Percentiles rank a stretch among this genome's conserved stretches.
Evolutionary conservation across 1,140 invertebrate species (phyloP).

Genomic region (Vanessa atalanta): DNA sequence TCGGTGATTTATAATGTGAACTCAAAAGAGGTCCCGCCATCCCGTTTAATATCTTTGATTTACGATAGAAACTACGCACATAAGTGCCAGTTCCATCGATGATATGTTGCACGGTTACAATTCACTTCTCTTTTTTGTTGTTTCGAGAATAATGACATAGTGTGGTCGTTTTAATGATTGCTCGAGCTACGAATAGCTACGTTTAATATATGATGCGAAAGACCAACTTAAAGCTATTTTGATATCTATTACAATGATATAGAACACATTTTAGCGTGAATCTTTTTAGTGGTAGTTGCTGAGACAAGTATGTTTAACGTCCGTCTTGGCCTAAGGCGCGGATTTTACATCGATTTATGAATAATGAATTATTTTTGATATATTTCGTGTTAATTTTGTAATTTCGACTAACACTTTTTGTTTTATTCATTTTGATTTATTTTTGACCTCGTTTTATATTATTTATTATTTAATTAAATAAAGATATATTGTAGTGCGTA

Average conservation of each 20-base stretch:
- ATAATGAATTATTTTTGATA: slow-evolving; percentile 24
- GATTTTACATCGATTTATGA: slow-evolving; percentile 25
- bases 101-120: slow-evolving; percentile 74
- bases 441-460: neutral
- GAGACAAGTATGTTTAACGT: slow-evolving; percentile 20
- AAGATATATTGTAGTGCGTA: neutral
- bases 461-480: slow-evolving; percentile 3
- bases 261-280: neutral
- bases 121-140: slow-evolving; percentile 70
- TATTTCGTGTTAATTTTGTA: slow-evolving; percentile 19
- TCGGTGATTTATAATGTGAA: slow-evolving; percentile 78
- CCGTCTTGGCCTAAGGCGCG: slow-evolving; percentile 21
- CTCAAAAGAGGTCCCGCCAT: slow-evolving; percentile 78
- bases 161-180: slow-evolving; percentile 69
- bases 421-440: slow-evolving; percentile 18
- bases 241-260: slow-evolving; percentile 8
- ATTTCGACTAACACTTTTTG: slow-evolving; percentile 18
- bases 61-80: slow-evolving; percentile 76
- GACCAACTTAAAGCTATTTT: neutral
- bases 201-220: slow-evolving; percentile 21
- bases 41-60: slow-evolving; percentile 80
- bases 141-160: slow-evolving; percentile 73
- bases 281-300: neutral
- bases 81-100: slow-evolving; percentile 73
- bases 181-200: slow-evolving; percentile 31